Percentiles rank a stretch among this genome's conserved stretches.
Evolutionary conservation across 2,797 vertebrate species (phyloP).

Genomic region (Rhabdomys pumilio): DNA sequence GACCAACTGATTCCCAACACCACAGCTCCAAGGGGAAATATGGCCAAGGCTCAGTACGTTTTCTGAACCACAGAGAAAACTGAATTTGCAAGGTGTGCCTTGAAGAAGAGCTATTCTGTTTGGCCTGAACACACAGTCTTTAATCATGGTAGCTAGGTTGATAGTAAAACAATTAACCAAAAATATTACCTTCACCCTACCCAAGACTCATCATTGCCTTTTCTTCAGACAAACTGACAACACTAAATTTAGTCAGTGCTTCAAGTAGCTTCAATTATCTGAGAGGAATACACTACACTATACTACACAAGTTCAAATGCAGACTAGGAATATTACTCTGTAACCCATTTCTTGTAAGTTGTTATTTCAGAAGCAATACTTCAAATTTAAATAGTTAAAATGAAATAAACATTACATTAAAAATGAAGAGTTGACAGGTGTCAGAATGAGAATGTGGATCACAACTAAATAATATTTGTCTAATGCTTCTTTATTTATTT

Average conservation of each 20-base stretch:
- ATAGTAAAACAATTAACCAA: constrained; percentile 79
- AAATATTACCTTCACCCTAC: constrained; percentile 58
- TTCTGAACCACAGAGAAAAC: constrained; percentile 39
- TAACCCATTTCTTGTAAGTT: constrained; percentile 34
- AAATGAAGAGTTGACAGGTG: not conserved
- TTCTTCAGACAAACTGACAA: constrained; percentile 71
- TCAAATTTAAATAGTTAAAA: constrained; percentile 34
- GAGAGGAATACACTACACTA: not conserved
- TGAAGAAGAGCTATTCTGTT: constrained; percentile 59
- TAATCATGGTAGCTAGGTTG: constrained; percentile 75
- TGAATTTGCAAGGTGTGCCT: constrained; percentile 48
- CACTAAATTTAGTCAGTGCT: constrained; percentile 40
- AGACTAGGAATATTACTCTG: not conserved
- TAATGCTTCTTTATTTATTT: not conserved
- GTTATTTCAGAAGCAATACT: constrained; percentile 39
- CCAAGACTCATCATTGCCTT: constrained; percentile 65
- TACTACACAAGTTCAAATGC: not conserved
- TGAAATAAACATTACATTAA: not conserved
- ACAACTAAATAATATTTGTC: not conserved
- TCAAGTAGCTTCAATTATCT: constrained; percentile 41
- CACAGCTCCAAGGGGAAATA: constrained; percentile 40
- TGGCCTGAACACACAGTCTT: constrained; percentile 65
- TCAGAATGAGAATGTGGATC: not conserved
- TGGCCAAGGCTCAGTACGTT: constrained; percentile 7
- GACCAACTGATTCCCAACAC: constrained; percentile 66